Percentiles rank a stretch among this genome's conserved stretches.
Evolutionary conservation across 1,140 invertebrate species (phyloP).

Genomic region (Eupristina koningsbergeri): DNA sequence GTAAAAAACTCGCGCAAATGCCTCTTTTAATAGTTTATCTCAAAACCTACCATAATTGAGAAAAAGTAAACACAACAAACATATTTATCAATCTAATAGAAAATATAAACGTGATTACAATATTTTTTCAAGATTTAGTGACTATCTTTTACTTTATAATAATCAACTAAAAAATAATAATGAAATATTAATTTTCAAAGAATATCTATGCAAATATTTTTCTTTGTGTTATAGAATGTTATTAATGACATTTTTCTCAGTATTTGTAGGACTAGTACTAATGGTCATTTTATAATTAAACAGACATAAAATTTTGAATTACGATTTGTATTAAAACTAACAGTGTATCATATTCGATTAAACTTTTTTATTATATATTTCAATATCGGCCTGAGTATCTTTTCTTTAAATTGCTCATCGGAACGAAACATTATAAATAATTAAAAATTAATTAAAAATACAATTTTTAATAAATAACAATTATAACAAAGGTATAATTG

Average conservation of each 20-base stretch:
- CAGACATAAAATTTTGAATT: constrained; percentile 33
- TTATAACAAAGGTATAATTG: neutral
- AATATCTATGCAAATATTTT: constrained; percentile 26
- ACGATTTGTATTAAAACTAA: constrained; percentile 41
- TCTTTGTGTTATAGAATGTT: constrained; percentile 17
- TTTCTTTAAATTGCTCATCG: constrained; percentile 23
- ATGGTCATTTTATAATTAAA: constrained; percentile 37
- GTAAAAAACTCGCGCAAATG: constrained; percentile 53
- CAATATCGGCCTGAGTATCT: neutral
- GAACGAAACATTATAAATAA: constrained; percentile 4
- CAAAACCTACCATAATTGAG: constrained; percentile 32
- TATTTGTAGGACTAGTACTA: constrained; percentile 36
- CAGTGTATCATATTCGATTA: constrained; percentile 56
- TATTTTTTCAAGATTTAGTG: constrained; percentile 15
- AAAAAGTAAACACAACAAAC: constrained; percentile 8
- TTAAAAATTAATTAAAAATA: neutral
- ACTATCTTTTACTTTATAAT: neutral
- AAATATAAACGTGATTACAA: constrained; percentile 24
- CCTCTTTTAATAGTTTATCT: constrained; percentile 31
- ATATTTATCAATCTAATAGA: constrained; percentile 12
- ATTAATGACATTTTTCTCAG: constrained; percentile 35
- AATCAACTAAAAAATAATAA: constrained; percentile 24
- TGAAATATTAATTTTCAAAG: constrained; percentile 25
- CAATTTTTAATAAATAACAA: too few relatives aligned
- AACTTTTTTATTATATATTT: constrained; percentile 36